Conservation (phyloP, 2,797 vertebrate species). For the Onychomys torridus region DNA sequence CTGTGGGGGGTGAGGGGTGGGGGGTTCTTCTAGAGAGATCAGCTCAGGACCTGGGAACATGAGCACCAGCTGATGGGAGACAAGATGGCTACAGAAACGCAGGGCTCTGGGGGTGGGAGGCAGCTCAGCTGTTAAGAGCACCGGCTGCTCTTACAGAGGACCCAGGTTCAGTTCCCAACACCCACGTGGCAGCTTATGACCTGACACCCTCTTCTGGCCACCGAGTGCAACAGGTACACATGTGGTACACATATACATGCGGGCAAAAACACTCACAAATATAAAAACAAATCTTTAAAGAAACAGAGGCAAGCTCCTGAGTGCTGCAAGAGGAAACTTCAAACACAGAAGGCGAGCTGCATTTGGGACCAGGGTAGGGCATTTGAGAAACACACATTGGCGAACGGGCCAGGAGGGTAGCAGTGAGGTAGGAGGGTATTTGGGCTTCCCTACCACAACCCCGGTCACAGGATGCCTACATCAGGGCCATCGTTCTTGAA, state of each 20-base stretch:
- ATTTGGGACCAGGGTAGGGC: neutral
- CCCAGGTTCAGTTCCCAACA: neutral
- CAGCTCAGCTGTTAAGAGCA: neutral
- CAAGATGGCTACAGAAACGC: neutral
- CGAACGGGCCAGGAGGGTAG: neutral
- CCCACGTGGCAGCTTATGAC: neutral
- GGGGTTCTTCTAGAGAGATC: neutral
- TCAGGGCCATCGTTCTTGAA: constrained; percentile 91
- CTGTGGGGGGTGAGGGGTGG: constrained; percentile 77
- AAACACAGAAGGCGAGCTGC: neutral
- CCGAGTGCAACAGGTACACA: neutral
- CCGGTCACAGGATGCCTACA: constrained; percentile 82
- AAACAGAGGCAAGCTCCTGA: neutral
- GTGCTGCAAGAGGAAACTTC: neutral
- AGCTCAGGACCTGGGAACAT: neutral
- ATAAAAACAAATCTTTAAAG: neutral
- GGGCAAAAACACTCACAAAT: neutral
- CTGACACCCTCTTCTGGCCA: neutral
- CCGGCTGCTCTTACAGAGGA: no score
- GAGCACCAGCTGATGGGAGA: neutral
- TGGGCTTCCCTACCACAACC: neutral
- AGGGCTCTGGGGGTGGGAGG: neutral
- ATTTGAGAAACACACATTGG: neutral
- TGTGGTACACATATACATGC: fast-evolving
- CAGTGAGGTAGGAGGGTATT: fast-evolving